Base-by-base conservation (phyloP, 2,888 invertebrate genomes). In the Sepiola atlantica region DNA sequence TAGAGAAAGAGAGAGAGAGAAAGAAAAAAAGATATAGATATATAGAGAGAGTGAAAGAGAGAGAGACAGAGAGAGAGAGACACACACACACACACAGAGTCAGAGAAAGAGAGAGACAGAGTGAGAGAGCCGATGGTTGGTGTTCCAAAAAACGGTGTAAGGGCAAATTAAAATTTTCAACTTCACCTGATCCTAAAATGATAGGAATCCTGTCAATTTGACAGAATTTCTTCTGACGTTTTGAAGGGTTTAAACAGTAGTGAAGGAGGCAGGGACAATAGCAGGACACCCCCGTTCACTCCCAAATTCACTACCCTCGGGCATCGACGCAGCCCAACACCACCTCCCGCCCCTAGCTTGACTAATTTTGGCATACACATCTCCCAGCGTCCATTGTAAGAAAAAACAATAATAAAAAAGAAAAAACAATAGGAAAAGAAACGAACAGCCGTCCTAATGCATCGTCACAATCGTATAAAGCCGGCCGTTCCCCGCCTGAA, bases 101-200 rank as follows among this genome's bases (percentile, higher is more conserved):
- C 14, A 77, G n/a, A 77, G 77, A 77, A 14, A 16, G 16, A 77
- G n/a, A 32, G 77, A n/a, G 77, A 77, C 28, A 77, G 77, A 77
- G 28, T 28, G n/a, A 77, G n/a, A 77, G 77, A 77, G n/a, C 28
- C 28, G 28, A 16, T n/a, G 2, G 77, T 77, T 28, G 28, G 77
- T 77, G 28, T 77, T 77, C 8, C 2, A 77, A n/a, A 77, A 77
- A 77, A 77, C n/a, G 77, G 77, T n/a, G 77, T 77, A 77, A 77
- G 77, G 77, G 77, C 77, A 77, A 77, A 77, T 77, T 77, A 77
- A 77, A 77, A 77, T n/a, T 77, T 77, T 77, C 77, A 77, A 77
- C n/a, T 77, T 77, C 77, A 77, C 77, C 77, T 77, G n/a, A 77
- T 77, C 77, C n/a, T 77, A 18, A 77, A 77, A 77, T 77, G 77